A percentile compares a stretch with the other conserved stretches of the same genome.
These are phyloP conservation scores for Eilema depressum DNA, from an alignment of 2,888 invertebrate genomes.

Conservation along the genomic window DNA sequence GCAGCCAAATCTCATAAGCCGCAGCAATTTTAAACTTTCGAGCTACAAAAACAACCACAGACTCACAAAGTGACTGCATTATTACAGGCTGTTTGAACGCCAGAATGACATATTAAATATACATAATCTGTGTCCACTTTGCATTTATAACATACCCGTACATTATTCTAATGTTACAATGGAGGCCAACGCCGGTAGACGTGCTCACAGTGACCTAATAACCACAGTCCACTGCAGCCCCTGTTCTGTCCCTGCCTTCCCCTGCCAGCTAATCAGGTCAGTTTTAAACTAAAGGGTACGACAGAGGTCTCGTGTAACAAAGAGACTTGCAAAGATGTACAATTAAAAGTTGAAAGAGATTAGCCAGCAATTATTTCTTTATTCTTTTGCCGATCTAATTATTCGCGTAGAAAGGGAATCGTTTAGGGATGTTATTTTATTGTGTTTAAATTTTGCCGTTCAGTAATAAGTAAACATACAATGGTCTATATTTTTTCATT, in stretches of 20 bases:
- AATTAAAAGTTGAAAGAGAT: neutral
- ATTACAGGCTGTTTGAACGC: conserved; percentile 2
- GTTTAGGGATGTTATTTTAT: neutral
- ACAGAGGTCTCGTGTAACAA: neutral
- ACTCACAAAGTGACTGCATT: conserved; percentile 5
- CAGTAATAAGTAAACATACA: no score
- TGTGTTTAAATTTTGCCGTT: no score
- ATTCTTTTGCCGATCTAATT: neutral
- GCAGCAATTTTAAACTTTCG: neutral
- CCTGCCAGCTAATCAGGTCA: conserved; percentile 11
- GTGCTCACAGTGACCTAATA: conserved; percentile 15
- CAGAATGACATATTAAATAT: conserved; percentile 8
- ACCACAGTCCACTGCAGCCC: conserved; percentile 1
- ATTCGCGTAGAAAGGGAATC: neutral
- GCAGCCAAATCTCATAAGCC: neutral
- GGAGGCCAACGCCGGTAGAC: neutral
- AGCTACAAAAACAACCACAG: neutral
- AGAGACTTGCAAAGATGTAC: neutral
- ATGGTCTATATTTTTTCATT: no score
- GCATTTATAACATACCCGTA: conserved; percentile 5
- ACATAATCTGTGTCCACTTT: conserved; percentile 10
- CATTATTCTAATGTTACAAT: conserved; percentile 17
- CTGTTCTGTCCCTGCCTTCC: neutral
- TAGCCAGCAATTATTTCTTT: neutral
- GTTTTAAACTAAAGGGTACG: conserved; percentile 1